A percentile compares a stretch with the other conserved stretches of the same genome.
These are phyloP conservation scores for Drosophila paranaensis DNA, from an alignment of 2,888 invertebrate species.

Conservation along the genomic window DNA sequence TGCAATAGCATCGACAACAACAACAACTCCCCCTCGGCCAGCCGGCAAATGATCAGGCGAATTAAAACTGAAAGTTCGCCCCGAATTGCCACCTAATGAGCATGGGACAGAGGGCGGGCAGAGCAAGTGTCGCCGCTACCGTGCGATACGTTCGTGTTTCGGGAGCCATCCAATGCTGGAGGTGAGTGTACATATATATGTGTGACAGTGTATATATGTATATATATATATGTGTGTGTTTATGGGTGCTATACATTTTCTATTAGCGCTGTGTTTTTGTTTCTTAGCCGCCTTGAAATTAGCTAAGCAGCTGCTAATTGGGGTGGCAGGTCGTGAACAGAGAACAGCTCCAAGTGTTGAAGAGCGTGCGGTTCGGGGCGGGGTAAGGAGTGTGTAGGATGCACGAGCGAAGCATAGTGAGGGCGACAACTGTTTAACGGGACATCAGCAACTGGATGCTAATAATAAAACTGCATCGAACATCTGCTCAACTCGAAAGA, in stretches of 20 bases:
- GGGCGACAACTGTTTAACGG: conserved; percentile 10
- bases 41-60: conserved; percentile 42
- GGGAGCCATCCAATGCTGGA: conserved; percentile 28
- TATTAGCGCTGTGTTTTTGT: conserved; percentile 42
- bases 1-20: background rate
- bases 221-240: background rate
- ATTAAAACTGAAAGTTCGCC: conserved; percentile 45
- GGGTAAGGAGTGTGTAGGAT: background rate
- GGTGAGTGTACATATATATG: conserved; percentile 33
- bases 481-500: conserved; percentile 13
- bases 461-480: conserved; percentile 12
- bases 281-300: conserved; percentile 44
- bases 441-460: conserved; percentile 7
- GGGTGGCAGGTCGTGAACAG: conserved; percentile 49
- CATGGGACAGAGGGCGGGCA: conserved; percentile 33
- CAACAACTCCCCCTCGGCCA: conserved; percentile 6
- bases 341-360: conserved; percentile 5
- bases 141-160: conserved; percentile 28
- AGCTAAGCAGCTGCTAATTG: conserved; percentile 70
- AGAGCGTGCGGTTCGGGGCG: background rate
- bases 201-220: too few relatives aligned
- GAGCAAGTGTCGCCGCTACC: conserved; percentile 32
- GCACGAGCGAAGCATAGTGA: background rate
- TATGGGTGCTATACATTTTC: conserved; percentile 31
- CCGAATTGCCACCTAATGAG: conserved; percentile 18